Base-by-base conservation (phyloP, 2,797 vertebrate genomes). In the Bovichtus diacanthus region DNA sequence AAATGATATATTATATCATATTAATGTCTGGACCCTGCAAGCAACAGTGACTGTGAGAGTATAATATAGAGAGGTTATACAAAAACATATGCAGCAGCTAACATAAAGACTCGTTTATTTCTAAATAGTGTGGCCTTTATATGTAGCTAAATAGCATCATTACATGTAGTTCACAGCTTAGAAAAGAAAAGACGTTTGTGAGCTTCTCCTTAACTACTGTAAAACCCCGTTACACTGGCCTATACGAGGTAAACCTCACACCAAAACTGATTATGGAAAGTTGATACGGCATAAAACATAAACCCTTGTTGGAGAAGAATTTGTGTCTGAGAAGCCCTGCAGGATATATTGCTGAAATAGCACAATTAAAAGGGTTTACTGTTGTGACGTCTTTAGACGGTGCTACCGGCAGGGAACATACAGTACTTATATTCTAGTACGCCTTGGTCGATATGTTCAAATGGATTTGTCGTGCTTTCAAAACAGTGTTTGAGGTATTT, bases 381-480 rank as follows among this genome's bases (percentile, higher is more conserved):
- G 36, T 53, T 27, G 70, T 70, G 76, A 81, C 31, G 63, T 87
- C 27, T 74, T 43, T 16, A 10, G 64, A 82, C 2, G 0, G 34
- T 50, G 75, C 83, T 73, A 13, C 78, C 5, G 63, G 83, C 79
- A 60, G 70, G 31, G 63, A 90, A 72, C 79, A 80, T 25, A 65
- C 31, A 51, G 60, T 31, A 27, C 51, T 79, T 71, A 60, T 51
- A 77, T 41, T 74, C 16, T 27, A 41, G 9, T 16, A 31, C 18
- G 16, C 2, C 54, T 51, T 12, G 19, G 44, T 49, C 70, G 36
- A 68, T 82, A 76, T 56, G 73, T 81, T 86, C n/a, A 68, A 87
- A 88, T 77, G 62, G 53, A 89, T 91, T 87, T 59, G 69, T 60
- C 29, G 38, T 62, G 83, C 84, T 63, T 76, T 85, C 67, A 62